These are phyloP conservation scores for Aphelenchoides besseyi DNA, from an alignment of 1,140 invertebrate species.

Conservation along the genomic window DNA sequence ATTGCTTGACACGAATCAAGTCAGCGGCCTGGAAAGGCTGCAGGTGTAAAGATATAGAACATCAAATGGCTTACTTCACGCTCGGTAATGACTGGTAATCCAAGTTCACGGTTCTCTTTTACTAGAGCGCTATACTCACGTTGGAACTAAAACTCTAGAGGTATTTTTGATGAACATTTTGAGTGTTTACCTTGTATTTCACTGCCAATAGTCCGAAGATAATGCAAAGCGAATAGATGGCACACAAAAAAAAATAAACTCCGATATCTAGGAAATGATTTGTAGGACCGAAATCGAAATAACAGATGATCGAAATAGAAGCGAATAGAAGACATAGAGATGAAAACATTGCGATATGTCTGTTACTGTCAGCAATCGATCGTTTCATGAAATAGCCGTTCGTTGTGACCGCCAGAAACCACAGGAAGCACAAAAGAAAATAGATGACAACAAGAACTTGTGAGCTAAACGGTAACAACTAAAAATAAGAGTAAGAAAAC, in stretches of 20 bases:
- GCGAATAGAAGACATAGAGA: background rate
- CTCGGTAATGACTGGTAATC: background rate
- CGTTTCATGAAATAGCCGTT: background rate
- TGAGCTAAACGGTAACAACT: background rate
- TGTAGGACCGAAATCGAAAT: background rate
- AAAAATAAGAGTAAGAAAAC: background rate
- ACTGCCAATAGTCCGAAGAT: background rate
- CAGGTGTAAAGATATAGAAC: too few relatives aligned
- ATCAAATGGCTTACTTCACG: background rate
- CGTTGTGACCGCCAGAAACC: background rate
- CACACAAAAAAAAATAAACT: slow-evolving; percentile 1
- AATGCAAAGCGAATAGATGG: background rate
- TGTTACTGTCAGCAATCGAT: background rate
- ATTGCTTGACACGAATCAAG: background rate
- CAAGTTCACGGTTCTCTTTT: background rate
- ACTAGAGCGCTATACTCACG: background rate
- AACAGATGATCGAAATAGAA: background rate
- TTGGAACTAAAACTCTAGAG: background rate
- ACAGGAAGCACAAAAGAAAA: slow-evolving; percentile 10
- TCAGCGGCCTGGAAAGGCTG: too few relatives aligned
- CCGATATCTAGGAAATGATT: background rate
- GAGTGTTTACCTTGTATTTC: background rate
- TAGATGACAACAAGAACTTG: background rate
- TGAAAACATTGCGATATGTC: background rate
- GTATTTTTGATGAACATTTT: background rate